Evolutionary conservation across 2,888 invertebrate species (phyloP).

Genomic region (Osmoderma eremita): DNA sequence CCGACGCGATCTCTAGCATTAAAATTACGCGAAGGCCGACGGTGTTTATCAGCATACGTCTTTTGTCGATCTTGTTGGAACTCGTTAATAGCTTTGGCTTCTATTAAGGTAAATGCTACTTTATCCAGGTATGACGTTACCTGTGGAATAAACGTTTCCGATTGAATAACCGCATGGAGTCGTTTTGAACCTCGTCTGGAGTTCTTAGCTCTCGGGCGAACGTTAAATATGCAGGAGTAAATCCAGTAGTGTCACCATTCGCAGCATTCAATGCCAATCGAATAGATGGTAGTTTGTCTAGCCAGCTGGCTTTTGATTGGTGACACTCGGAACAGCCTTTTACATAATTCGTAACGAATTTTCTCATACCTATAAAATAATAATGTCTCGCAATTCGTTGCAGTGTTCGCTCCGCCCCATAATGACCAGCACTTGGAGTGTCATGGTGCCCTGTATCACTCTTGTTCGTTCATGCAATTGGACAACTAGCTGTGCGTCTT

Average conservation of each 20-base stretch:
- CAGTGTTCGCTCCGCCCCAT: conserved; percentile 39
- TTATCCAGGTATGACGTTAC: no score
- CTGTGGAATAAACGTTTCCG: no score
- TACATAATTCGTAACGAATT: conserved; percentile 38
- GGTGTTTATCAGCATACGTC: no score
- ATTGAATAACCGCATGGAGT: no score
- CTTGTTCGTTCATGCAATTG: conserved; percentile 39
- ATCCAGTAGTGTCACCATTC: conserved; percentile 46
- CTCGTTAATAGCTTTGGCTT: no score
- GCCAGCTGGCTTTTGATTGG: conserved; percentile 50
- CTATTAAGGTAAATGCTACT: no score
- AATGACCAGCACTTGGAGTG: conserved; percentile 44
- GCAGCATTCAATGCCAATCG: conserved; percentile 53
- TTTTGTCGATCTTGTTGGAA: no score
- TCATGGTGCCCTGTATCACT: conserved; percentile 45
- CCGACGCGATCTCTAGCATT: no score
- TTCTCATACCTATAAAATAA: conserved; percentile 43
- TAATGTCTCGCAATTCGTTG: conserved; percentile 38
- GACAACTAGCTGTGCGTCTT: conserved; percentile 41
- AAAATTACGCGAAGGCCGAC: no score
- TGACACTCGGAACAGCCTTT: conserved; percentile 43
- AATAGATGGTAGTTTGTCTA: conserved; percentile 46
- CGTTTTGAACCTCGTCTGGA: conserved; percentile 24
- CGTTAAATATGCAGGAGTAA: conserved; percentile 51
- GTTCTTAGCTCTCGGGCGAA: conserved; percentile 52